phyloP scores from a whole-genome alignment of 1,140 invertebrate species.

The Drosophila tropicalis region DNA sequence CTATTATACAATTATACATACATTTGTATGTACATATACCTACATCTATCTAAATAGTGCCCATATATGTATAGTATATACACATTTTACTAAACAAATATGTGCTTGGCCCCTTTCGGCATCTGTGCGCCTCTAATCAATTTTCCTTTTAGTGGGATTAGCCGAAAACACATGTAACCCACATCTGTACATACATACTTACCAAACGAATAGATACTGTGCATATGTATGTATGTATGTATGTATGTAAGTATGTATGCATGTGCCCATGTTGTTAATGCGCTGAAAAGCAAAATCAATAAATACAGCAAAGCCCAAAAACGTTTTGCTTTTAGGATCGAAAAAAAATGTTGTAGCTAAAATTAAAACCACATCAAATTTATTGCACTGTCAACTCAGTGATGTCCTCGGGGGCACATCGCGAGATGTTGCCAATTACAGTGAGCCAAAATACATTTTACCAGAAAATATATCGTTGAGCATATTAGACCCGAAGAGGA shows the following conservation, averaged over 20 bases:
- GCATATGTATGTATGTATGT: not conserved
- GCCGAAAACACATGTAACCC: conserved; percentile 29
- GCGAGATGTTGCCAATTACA: conserved; percentile 48
- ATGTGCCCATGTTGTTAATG: conserved; percentile 36
- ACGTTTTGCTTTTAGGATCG: conserved; percentile 30
- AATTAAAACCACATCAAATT: conserved; percentile 67
- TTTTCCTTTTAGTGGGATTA: conserved; percentile 43
- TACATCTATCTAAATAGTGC: not conserved
- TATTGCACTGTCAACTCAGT: conserved; percentile 44
- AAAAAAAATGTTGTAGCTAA: conserved; percentile 56
- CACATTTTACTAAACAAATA: conserved; percentile 23
- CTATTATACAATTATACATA: not conserved
- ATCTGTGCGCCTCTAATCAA: conserved; percentile 51
- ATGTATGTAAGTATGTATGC: not conserved
- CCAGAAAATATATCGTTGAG: not conserved
- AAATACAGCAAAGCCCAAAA: conserved; percentile 38
- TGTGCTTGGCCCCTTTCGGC: conserved; percentile 4
- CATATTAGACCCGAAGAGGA: not conserved
- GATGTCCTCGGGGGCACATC: conserved; percentile 40
- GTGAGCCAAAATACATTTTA: conserved; percentile 24
- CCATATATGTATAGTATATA: not conserved
- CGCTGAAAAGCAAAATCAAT: conserved; percentile 55
- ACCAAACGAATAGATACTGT: not conserved
- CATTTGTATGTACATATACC: not conserved
- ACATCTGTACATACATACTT: conserved; percentile 7